Conservation (phyloP, 2,113 vertebrate species). For the Myrmecophaga tridactyla region DNA sequence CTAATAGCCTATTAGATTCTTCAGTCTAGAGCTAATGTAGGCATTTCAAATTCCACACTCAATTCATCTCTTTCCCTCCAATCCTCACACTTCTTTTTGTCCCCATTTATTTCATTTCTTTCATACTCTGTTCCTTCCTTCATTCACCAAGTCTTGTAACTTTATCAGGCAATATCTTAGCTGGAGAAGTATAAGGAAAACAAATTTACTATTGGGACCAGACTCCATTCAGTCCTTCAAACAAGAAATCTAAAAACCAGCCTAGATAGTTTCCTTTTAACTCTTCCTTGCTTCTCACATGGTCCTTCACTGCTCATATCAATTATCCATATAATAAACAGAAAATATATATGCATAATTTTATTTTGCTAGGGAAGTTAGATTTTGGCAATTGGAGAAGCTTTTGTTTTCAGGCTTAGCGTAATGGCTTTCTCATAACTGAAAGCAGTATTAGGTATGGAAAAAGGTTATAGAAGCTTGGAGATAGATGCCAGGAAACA, state of each 20-base stretch:
- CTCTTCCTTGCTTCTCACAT: neutral
- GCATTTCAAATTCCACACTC: neutral
- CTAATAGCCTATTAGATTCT: neutral
- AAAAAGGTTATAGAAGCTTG: neutral
- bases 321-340: neutral
- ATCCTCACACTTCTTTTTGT: neutral
- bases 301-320: neutral
- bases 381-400: neutral
- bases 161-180: no score
- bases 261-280: neutral
- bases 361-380: neutral
- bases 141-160: neutral
- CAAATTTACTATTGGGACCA: neutral
- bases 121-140: neutral
- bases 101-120: no score
- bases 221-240: neutral
- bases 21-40: neutral
- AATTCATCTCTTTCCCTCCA: neutral
- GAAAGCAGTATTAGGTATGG: neutral
- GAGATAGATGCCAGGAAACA: neutral
- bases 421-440: neutral
- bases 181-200: no score
- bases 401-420: neutral
- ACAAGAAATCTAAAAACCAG: neutral
- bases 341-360: neutral